Evolutionary conservation across 2,888 invertebrate genomes (phyloP).

Genomic region (Orthosia cruda): DNA sequence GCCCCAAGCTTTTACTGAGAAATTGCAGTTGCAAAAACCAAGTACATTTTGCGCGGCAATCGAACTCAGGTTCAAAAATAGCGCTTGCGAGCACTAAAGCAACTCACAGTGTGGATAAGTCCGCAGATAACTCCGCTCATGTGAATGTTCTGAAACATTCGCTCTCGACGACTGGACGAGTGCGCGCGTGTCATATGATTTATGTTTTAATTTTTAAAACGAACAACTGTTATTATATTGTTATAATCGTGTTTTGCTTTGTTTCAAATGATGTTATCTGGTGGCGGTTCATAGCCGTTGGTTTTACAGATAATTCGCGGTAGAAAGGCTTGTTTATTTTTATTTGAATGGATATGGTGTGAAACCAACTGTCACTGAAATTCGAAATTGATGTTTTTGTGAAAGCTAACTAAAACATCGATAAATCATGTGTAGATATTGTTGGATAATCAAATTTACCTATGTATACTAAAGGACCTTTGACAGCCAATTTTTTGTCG

Average conservation of each 20-base stretch:
- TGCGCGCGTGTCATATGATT: conserved; percentile 36
- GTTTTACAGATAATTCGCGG: neutral
- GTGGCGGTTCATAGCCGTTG: conserved; percentile 4
- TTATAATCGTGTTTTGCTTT: conserved; percentile 32
- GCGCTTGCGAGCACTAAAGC: neutral
- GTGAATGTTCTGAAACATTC: conserved; percentile 5
- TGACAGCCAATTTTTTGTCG: too few species aligned
- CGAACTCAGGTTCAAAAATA: too few species aligned
- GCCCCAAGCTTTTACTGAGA: too few species aligned
- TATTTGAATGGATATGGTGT: neutral
- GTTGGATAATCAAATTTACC: neutral
- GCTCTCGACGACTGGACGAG: conserved; percentile 8
- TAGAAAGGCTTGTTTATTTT: neutral
- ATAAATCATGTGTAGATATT: neutral
- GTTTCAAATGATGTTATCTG: conserved; percentile 12
- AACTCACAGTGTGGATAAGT: neutral
- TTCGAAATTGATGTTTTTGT: neutral
- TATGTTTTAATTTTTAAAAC: conserved; percentile 40
- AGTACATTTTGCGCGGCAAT: too few species aligned
- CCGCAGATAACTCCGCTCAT: conserved; percentile 18
- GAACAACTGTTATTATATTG: conserved; percentile 27
- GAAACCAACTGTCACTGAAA: neutral
- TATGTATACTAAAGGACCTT: too few species aligned
- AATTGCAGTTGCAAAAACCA: too few species aligned
- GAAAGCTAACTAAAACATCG: neutral